phyloP scores from a whole-genome alignment of 1,140 invertebrate genomes.

The Antheraea mylitta region DNA sequence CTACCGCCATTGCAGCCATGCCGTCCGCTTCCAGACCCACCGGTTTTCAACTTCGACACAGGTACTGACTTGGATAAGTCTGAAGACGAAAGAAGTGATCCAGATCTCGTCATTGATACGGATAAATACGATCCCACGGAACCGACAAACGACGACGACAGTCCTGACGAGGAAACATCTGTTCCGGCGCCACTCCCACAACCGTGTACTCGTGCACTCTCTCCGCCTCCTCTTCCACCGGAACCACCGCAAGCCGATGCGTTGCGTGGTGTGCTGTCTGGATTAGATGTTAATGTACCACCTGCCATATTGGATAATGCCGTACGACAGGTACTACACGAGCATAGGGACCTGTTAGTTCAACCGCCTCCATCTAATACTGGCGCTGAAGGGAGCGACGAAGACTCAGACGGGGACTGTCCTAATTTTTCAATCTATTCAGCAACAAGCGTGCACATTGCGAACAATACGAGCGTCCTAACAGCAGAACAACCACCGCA shows the following conservation, averaged over 20 bases:
- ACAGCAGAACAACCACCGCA: slow-evolving; percentile 25
- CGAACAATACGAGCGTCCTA: slow-evolving; percentile 71
- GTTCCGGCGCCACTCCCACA: slow-evolving; percentile 10
- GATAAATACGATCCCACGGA: slow-evolving; percentile 83
- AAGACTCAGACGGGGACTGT: slow-evolving; percentile 85
- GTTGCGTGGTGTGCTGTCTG: slow-evolving; percentile 38
- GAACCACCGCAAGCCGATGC: slow-evolving; percentile 9
- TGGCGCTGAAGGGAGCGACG: slow-evolving; percentile 51
- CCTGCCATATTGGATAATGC: slow-evolving; percentile 54
- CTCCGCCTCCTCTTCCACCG: slow-evolving; percentile 15
- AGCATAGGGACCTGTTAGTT: slow-evolving; percentile 52
- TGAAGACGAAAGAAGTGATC: slow-evolving; percentile 82
- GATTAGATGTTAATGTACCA: slow-evolving; percentile 48
- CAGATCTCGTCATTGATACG: slow-evolving; percentile 83
- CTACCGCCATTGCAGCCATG: slow-evolving; percentile 23
- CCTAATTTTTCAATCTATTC: slow-evolving; percentile 92
- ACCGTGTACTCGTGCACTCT: background rate
- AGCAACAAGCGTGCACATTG: slow-evolving; percentile 87
- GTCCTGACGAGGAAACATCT: slow-evolving; percentile 43
- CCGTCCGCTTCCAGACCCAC: slow-evolving; percentile 78
- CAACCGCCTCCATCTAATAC: slow-evolving; percentile 25
- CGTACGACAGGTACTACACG: slow-evolving; percentile 62
- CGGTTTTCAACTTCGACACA: slow-evolving; percentile 74
- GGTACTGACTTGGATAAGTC: slow-evolving; percentile 55
- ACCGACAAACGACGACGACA: slow-evolving; percentile 79